These are phyloP conservation scores for Premnoplex brunnescens DNA, from an alignment of 2,797 vertebrate genomes.

Conservation along the genomic window DNA sequence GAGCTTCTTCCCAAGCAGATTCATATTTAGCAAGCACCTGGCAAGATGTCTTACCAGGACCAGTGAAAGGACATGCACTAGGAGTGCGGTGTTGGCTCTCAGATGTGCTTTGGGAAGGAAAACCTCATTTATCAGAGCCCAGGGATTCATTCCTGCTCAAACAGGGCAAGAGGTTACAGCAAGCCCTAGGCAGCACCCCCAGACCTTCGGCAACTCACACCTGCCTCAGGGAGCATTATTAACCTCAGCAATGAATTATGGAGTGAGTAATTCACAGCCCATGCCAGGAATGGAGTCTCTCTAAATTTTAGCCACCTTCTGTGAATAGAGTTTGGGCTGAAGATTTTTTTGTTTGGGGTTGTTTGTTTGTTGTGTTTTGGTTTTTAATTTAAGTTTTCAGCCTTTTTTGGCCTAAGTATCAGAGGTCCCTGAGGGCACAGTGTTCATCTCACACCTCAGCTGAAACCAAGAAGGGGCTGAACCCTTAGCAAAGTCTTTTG, in stretches of 20 bases:
- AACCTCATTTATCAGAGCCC: not conserved
- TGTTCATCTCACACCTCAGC: not conserved
- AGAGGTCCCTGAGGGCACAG: not conserved
- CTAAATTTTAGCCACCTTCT: not conserved
- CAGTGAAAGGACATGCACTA: rapidly evolving
- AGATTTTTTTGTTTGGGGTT: not conserved
- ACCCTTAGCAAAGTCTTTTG: not conserved
- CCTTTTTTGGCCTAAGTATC: not conserved
- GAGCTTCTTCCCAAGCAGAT: not conserved
- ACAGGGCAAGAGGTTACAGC: not conserved
- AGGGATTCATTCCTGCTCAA: not conserved
- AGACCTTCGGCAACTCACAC: not conserved
- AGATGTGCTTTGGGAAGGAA: not conserved
- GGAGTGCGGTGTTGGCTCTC: rapidly evolving
- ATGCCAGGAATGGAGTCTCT: not conserved
- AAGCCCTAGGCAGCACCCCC: not conserved
- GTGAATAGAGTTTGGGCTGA: not conserved
- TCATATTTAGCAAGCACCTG: not conserved
- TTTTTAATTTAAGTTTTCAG: not conserved
- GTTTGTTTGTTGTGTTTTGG: not conserved
- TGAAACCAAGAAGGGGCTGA: not conserved
- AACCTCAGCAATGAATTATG: not conserved
- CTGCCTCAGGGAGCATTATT: not conserved
- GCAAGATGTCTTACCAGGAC: not conserved
- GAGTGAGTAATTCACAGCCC: not conserved